Base-by-base conservation (phyloP, 2,113 vertebrate species). In the Etheostoma spectabile region DNA sequence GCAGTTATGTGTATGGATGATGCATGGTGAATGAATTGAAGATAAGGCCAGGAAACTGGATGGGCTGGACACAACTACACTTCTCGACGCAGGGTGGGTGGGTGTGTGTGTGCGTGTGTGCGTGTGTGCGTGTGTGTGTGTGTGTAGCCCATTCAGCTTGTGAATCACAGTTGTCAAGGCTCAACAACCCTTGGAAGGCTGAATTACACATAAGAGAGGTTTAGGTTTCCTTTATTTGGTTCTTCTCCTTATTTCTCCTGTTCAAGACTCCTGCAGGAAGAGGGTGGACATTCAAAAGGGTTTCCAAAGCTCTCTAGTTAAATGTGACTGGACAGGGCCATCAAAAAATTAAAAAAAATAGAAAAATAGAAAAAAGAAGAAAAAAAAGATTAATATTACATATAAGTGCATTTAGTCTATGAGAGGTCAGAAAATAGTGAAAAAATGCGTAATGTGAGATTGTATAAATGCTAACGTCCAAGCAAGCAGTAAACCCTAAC, bases 21-120 rank as follows among this genome's bases (percentile, higher is more conserved):
- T 89, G 86, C 80, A 74, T 80, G 80, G 82, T 86, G 91, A 86
- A 86, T 89, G 89, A 89, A 86, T 56, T 73, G 73, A 59, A 88
- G 88, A 91, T 88, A 86, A 88, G 88, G 70, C 77, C 68, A 72
- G 30, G 59, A 69, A 84, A 76, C 74, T 73, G 70, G 73, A 88
- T 57, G 82, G 62, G 75, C 83, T 81, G 79, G 67, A 88, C 81
- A 65, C 35, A 64, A 64, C 74, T n/a, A 71, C 75, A 70, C 71
- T 38, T 42, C 53, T 27, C 24, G 7, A 69, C 1, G 27, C 63
- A 60, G 38, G 3, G 49, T 27, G 49, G 27, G 62, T 70, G 65
- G 21, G 53, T 82, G 56, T 48, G 38, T 66, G 45, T 49, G 45
- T 74, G 68, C 24, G 77, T 49, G 61, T 68, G 48, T 75, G 52